Conservation (phyloP, 2,113 vertebrate species). For the Malurus alboscapulatus region DNA sequence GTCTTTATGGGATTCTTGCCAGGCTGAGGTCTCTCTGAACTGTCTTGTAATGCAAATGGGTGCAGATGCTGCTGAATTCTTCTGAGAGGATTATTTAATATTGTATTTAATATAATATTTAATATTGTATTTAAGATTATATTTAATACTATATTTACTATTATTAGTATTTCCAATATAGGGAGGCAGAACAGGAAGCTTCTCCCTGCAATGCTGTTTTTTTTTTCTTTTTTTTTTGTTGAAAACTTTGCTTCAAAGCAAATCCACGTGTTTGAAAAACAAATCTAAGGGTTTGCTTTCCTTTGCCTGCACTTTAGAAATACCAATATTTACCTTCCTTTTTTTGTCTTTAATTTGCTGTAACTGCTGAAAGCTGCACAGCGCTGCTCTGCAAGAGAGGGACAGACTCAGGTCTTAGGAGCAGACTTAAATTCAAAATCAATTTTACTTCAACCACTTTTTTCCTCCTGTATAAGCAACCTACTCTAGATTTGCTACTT, state of each 20-base stretch:
- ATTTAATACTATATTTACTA: neutral
- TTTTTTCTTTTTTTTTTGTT: neutral
- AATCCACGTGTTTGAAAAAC: neutral
- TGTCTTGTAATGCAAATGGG: neutral
- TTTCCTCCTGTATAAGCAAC: neutral
- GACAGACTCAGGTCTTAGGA: accelerated
- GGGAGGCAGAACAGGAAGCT: neutral
- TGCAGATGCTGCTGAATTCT: neutral
- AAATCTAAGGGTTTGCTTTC: neutral
- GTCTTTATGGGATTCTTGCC: neutral
- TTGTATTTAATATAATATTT: neutral
- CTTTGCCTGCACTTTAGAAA: conserved; percentile 16
- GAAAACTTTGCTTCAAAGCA: neutral
- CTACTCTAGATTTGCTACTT: neutral
- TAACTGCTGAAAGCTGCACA: neutral
- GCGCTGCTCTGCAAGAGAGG: neutral
- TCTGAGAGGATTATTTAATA: neutral
- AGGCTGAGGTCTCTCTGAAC: neutral
- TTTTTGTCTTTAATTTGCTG: neutral
- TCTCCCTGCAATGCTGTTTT: neutral
- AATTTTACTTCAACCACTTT: neutral
- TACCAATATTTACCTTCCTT: conserved; percentile 26
- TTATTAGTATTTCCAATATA: accelerated
- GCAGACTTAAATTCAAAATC: neutral
- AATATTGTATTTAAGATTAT: no score